phyloP scores from a whole-genome alignment of 2,113 vertebrate species.

The Blennius ocellaris region DNA sequence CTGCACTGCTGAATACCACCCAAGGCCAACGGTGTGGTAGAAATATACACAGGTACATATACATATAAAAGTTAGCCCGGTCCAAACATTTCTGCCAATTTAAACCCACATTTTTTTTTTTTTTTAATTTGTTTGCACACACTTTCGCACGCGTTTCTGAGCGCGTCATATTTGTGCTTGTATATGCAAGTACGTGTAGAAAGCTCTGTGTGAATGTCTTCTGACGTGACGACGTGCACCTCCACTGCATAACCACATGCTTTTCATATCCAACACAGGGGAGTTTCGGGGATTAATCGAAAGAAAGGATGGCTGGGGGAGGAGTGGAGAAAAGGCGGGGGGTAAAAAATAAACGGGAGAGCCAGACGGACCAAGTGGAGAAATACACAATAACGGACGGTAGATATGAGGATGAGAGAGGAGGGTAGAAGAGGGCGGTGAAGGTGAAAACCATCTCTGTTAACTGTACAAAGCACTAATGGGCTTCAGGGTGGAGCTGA shows the following conservation, averaged over 20 bases:
- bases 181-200: conserved; percentile 65
- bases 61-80: conserved; percentile 79
- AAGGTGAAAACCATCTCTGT: conserved; percentile 75
- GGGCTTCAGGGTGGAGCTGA: conserved; percentile 64
- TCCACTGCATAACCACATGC: conserved; percentile 65
- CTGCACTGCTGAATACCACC: conserved; percentile 72
- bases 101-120: conserved; percentile 56
- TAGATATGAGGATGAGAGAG: conserved; percentile 59
- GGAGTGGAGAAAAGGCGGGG: background rate
- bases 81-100: conserved; percentile 68
- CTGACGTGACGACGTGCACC: conserved; percentile 67
- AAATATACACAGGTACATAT: conserved; percentile 83
- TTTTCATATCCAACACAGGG: conserved; percentile 64
- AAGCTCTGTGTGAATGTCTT: conserved; percentile 60
- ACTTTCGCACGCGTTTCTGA: conserved; percentile 43
- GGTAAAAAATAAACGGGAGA: conserved; percentile 37
- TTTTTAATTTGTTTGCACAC: conserved; percentile 26
- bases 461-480: conserved; percentile 77
- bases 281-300: conserved; percentile 3
- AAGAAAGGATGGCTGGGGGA: background rate
- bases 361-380: conserved; percentile 51
- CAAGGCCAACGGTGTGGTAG: conserved; percentile 76
- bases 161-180: conserved; percentile 82
- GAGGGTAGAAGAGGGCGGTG: conserved; percentile 12
- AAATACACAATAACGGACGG: conserved; percentile 77